Base-by-base conservation (phyloP, 2,888 invertebrate genomes). In the Monoplex corrugatus region DNA sequence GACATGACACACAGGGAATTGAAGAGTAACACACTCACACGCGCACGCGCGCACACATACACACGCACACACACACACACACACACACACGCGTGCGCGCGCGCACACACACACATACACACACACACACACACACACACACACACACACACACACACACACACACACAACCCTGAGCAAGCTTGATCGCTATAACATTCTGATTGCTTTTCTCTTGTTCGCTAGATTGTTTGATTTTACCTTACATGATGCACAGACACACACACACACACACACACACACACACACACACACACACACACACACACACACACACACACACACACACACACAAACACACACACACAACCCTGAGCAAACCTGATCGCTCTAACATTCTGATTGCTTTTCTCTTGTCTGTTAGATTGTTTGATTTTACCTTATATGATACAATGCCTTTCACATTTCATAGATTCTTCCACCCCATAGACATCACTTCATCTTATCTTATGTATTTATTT, bases 101-200 rank as follows among this genome's bases (percentile, higher is more conserved):
- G 2, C 68, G n/a, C 68, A 5, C 68, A 68, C 68, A 5, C 68
- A 68, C 68, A 5, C 68, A 68, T n/a, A 5, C 68, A 68, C 68
- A 5, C 68, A 68, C 68, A 5, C 68, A 68, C 68, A 68, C 68
- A 68, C 68, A 68, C 68, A 68, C 68, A 68, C 68, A 68, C 68
- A 68, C 68, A 68, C 68, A 68, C 68, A 68, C 68, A 68, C 68
- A 68, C 68, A 68, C 68, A 68, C 68, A 68, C 68, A 68, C 68
- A 68, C 68, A 68, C 68, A 68, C 68, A 38, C 38, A 38, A 2
- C 38, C 38, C 38, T 38, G 38, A 35, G 75, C 38, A 38, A 13
- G 75, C 75, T 13, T 38, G 23, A 10, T 35, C 13, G 75, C 75
- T 75, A n/a, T n/a, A n/a, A n/a, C 19, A 38, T 75, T 32, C n/a